Percentiles rank a stretch among this genome's conserved stretches.
These are phyloP conservation scores for Benitochromis conjunctus DNA, from an alignment of 2,113 vertebrate genomes.

Conservation along the genomic window DNA sequence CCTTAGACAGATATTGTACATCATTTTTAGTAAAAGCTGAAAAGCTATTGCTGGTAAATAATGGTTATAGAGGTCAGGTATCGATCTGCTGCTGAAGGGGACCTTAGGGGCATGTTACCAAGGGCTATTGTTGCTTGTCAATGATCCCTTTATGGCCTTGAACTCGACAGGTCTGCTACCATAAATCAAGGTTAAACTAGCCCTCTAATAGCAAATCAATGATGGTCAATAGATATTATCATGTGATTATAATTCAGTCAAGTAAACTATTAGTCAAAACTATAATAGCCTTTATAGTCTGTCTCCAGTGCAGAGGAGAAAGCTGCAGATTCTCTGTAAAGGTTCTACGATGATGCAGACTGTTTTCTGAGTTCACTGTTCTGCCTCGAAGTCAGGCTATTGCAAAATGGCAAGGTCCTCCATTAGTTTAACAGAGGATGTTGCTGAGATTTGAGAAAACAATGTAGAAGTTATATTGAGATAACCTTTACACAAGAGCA, in stretches of 20 bases:
- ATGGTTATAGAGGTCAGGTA: constrained; percentile 64
- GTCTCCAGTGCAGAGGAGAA: not conserved
- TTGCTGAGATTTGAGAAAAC: constrained; percentile 47
- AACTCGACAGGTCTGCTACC: constrained; percentile 43
- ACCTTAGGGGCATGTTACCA: constrained; percentile 66
- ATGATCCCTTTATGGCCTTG: constrained; percentile 68
- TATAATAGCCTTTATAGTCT: constrained; percentile 2
- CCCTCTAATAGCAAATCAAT: constrained; percentile 68
- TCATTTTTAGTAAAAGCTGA: constrained; percentile 46
- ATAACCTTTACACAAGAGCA: constrained; percentile 76
- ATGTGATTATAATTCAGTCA: constrained; percentile 61
- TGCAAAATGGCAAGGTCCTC: constrained; percentile 46
- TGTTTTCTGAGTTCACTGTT: not conserved
- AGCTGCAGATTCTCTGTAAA: not conserved
- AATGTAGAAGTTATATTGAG: constrained; percentile 68
- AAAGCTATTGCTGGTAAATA: constrained; percentile 55
- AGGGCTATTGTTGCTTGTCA: constrained; percentile 67
- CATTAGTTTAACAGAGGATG: constrained; percentile 55
- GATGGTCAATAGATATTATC: constrained; percentile 65
- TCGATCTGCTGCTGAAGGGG: constrained; percentile 64
- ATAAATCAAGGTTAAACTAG: constrained; percentile 70
- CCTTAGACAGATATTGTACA: constrained; percentile 47
- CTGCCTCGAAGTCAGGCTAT: constrained; percentile 7
- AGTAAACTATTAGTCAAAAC: constrained; percentile 53
- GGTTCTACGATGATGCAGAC: not conserved